These are phyloP conservation scores for Solenodon paradoxus DNA, from an alignment of 2,113 vertebrate genomes.

Conservation along the genomic window DNA sequence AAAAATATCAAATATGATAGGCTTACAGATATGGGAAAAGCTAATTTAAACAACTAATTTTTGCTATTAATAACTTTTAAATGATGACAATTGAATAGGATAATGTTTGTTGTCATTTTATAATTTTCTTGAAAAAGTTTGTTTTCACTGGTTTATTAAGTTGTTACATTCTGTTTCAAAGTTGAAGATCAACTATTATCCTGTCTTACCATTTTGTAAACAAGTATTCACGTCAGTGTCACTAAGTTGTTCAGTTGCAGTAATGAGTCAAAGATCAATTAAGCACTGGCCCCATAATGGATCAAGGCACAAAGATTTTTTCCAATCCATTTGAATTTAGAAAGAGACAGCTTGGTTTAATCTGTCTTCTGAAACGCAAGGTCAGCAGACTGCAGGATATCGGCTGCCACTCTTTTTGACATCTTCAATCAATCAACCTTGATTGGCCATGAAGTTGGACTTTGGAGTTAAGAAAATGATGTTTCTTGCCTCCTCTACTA, in stretches of 20 bases:
- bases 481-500: constrained; percentile 1
- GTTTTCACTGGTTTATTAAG: constrained; percentile 32
- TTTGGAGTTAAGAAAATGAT: constrained; percentile 52
- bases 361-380: constrained; percentile 68
- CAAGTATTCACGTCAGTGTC: constrained; percentile 53
- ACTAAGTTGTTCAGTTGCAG: constrained; percentile 52
- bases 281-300: constrained; percentile 66
- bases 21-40: background rate
- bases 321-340: constrained; percentile 64
- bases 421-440: constrained; percentile 60
- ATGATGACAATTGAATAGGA: constrained; percentile 23
- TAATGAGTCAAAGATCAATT: constrained; percentile 72
- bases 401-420: constrained; percentile 54
- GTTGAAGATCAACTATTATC: constrained; percentile 52
- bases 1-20: constrained; percentile 49
- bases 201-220: constrained; percentile 45
- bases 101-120: constrained; percentile 36
- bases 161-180: constrained; percentile 57
- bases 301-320: constrained; percentile 56
- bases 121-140: background rate
- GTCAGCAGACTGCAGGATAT: constrained; percentile 67
- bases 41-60: constrained; percentile 20
- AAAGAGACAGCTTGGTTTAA: constrained; percentile 56
- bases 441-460: constrained; percentile 62
- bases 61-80: constrained; percentile 42